These are phyloP conservation scores for Larimichthys polyactis DNA, from an alignment of 2,113 vertebrate species.

Conservation along the genomic window DNA sequence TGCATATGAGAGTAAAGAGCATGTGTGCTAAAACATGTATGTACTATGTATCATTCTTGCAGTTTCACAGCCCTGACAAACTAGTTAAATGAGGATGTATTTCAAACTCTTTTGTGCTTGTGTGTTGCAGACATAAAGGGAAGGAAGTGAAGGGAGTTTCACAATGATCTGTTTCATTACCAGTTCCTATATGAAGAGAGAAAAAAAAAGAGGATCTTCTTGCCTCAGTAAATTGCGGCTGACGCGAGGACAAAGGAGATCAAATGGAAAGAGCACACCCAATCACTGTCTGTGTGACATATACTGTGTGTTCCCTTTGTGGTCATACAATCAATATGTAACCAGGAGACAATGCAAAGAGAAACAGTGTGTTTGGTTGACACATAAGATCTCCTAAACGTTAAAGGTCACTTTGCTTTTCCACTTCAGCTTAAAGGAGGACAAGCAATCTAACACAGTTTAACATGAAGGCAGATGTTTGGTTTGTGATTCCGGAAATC, in stretches of 20 bases:
- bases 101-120: slow-evolving; percentile 13
- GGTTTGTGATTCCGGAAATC: slow-evolving; percentile 38
- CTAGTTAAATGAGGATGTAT: slow-evolving; percentile 12
- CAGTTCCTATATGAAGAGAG: slow-evolving; percentile 40
- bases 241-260: slow-evolving; percentile 62
- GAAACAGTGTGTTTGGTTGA: slow-evolving; percentile 4
- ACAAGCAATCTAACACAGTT: background rate
- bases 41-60: background rate
- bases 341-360: slow-evolving; percentile 35
- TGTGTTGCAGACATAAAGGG: slow-evolving; percentile 43
- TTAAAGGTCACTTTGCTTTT: slow-evolving; percentile 2
- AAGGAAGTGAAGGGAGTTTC: slow-evolving; percentile 54
- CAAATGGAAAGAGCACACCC: slow-evolving; percentile 67
- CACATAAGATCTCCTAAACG: background rate
- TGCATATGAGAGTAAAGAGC: background rate
- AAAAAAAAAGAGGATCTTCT: slow-evolving; percentile 51
- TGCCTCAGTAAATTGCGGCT: slow-evolving; percentile 44
- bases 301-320: slow-evolving; percentile 51
- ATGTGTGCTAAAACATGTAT: background rate
- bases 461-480: background rate
- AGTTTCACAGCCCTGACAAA: background rate
- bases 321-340: slow-evolving; percentile 44
- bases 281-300: slow-evolving; percentile 40
- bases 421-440: background rate
- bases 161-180: slow-evolving; percentile 39